These are phyloP conservation scores for Tenualosa ilisha DNA, from an alignment of 2,797 vertebrate genomes.

Conservation along the genomic window DNA sequence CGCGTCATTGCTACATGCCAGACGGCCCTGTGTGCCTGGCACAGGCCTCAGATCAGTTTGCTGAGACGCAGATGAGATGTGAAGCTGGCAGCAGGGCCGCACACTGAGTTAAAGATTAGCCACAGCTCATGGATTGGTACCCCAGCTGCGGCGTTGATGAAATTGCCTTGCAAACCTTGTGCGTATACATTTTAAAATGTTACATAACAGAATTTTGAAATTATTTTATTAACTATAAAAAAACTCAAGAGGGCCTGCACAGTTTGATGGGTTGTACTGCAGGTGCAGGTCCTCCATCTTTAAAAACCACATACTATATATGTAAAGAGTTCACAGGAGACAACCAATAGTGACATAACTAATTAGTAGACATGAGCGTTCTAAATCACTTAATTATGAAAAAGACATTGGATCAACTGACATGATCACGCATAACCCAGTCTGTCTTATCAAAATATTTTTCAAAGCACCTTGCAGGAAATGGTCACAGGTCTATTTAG, in stretches of 20 bases:
- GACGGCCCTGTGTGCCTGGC: background rate
- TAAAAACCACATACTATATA: too few relatives aligned
- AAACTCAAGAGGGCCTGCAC: too few relatives aligned
- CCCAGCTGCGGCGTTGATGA: background rate
- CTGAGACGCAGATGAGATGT: background rate
- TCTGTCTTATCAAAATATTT: background rate
- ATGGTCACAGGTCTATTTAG: background rate
- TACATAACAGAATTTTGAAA: background rate
- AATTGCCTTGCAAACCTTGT: background rate
- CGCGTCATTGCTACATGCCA: background rate
- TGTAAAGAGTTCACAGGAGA: too few relatives aligned
- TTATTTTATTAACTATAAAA: background rate
- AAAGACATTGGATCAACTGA: background rate
- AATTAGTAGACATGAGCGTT: too few relatives aligned
- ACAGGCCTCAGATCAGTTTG: slow-evolving; percentile 13
- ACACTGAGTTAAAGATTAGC: slow-evolving; percentile 22
- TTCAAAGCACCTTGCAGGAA: background rate
- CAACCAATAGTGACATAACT: too few relatives aligned
- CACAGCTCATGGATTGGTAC: background rate
- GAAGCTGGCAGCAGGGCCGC: slow-evolving; percentile 9
- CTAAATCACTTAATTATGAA: background rate
- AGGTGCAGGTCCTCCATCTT: too few relatives aligned
- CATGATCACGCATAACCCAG: background rate
- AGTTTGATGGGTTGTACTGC: too few relatives aligned
- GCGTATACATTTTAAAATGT: background rate